Base-by-base conservation (phyloP, 1,140 invertebrate species). In the Lanistes nyassanus region DNA sequence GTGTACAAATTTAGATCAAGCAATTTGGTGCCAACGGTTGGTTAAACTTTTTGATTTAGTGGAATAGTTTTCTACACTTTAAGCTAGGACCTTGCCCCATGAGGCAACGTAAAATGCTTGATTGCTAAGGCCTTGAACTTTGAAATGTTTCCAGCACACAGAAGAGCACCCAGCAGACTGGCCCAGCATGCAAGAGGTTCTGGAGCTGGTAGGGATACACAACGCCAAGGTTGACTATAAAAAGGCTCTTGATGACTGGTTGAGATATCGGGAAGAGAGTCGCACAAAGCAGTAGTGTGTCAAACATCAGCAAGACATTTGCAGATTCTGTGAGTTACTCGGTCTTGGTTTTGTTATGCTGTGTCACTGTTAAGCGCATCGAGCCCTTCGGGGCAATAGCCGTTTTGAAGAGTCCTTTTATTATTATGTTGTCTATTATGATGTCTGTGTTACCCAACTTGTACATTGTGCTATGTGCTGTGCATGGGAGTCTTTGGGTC, bases 81-180 rank as follows among this genome's bases (percentile, higher is more conserved):
- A n/a, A n/a, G n/a, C n/a, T n/a, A n/a, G n/a, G n/a, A n/a, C n/a
- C n/a, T n/a, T n/a, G n/a, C n/a, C n/a, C n/a, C n/a, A n/a, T n/a
- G n/a, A n/a, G n/a, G n/a, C n/a, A n/a, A n/a, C n/a, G n/a, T n/a
- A n/a, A n/a, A n/a, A n/a, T n/a, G n/a, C n/a, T n/a, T n/a, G n/a
- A n/a, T n/a, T n/a, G n/a, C n/a, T n/a, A n/a, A n/a, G n/a, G n/a
- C n/a, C n/a, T n/a, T n/a, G n/a, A n/a, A n/a, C n/a, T n/a, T n/a
- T n/a, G n/a, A n/a, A n/a, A n/a, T n/a, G n/a, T n/a, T 21, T 42
- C 3, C 67, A 79, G 78, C 78, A 79, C 47, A 29, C 36, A 60
- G 78, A 79, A 60, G 70, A 73, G 39, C 74, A 79, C n/a, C 78
- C 78, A 21, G 71, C 78, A 55, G 74, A 79, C 34, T 79, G 74